Evolutionary conservation across 2,888 invertebrate genomes (phyloP), one percentile per base, ranked within the genome.

Genomic region (Andrena marginata): DNA sequence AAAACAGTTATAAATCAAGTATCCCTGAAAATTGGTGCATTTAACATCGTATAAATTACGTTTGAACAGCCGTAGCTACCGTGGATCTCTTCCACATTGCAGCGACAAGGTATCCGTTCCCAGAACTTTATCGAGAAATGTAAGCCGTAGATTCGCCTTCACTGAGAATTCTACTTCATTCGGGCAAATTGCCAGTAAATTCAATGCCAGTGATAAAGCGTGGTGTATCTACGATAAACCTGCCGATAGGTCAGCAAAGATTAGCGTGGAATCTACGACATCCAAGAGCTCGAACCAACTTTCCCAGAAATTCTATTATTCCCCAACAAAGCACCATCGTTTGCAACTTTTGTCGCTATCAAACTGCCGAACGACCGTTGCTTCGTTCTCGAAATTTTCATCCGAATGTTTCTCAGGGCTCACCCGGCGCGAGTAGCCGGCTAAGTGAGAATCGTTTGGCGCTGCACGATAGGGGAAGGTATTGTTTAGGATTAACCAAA

Each of bases 401-500:
- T 13, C 23, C 20, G 10, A 56, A 3, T 23, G 23, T 56, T 56
- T 56, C 56, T 26, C 56, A 13, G 23, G 26, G 56, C 56, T 26
- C 26, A 56, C 13, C 23, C 23, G 23, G 56, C 26, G 56, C 8
- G 23, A 56, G 56, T 23, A 7, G 23, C 23, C 35, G 54, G 13
- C 23, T 54, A 23, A 20, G 23, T 23, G 54, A 68, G 54, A 68
- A 68, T 68, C 54, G 68, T 16, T 54, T 23, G 33, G 23, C 8
- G 54, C n/a, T 54, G 23, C 23, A 54, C 33, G 68, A 68, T 68
- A 33, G 33, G 63, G 23, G 6, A 5, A 20, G 42, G 63, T 8
- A 48, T 76, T 49, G 42, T 54, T 23, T 8, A 29, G 56, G 35
- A 49, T 63, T 10, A 48, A 69, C 48, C 33, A n/a, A 71, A 63